Base-by-base conservation (phyloP, 2,888 invertebrate species). In the Mesoligia furuncula region DNA sequence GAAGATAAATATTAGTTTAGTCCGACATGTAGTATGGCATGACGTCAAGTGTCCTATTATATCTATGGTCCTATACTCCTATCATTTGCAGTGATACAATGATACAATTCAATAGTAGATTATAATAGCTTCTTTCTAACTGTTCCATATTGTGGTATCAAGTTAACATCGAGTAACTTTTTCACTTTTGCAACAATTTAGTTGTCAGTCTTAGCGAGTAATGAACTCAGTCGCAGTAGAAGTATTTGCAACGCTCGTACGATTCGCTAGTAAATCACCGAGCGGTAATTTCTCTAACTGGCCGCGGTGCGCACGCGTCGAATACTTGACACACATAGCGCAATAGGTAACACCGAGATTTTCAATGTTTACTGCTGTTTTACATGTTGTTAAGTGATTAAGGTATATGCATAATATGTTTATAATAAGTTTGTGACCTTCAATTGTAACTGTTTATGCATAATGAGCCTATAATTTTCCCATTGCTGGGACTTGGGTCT, bases 311-410 rank as follows among this genome's bases (percentile, higher is more conserved):
- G 84, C 84, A 79, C 83, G 84, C 83, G 67, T 54, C 67, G 78
- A 71, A 83, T 81, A 73, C 87, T 87, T 90, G 89, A 86, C 91
- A 90, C 54, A 88, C 81, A 80, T 87, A 65, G 66, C 74, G 72
- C 73, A 85, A 85, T 85, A n/a, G n/a, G n/a, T n/a, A 71, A 78
- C 68, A 79, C 13, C 13, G 61, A 85, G 85, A 87, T 87, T 70
- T 72, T 76, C 81, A 87, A 79, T 79, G 81, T 78, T 73, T 85
- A 79, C 73, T 75, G 51, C 48, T 64, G 57, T n/a, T 79, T 78
- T 79, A 62, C 67, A 71, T 70, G 39, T 70, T 85, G 76, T 76
- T 71, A 80, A 57, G 74, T 70, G 75, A 31, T 65, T 67, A 31
- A 54, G 13, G n/a, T 75, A 54, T 31, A 72, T 77, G 54, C 51